phyloP scores from a whole-genome alignment of 2,797 vertebrate species.

The Pseudotriccus pelzelni region DNA sequence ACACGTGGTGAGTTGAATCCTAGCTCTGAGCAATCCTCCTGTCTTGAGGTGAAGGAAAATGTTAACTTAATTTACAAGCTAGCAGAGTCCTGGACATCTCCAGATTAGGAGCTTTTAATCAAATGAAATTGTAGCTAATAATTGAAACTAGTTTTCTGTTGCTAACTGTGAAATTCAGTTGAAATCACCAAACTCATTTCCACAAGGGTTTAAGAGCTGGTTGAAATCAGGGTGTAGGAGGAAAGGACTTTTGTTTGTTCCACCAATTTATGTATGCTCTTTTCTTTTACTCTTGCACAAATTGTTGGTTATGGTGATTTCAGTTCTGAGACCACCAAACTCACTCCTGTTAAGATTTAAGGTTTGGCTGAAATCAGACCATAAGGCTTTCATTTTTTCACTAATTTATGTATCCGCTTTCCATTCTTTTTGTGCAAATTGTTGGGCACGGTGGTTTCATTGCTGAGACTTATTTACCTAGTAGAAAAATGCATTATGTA shows the following conservation, averaged over 20 bases:
- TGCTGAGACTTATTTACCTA: constrained; percentile 65
- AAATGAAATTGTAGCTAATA: constrained; percentile 61
- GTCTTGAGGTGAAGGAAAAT: constrained; percentile 58
- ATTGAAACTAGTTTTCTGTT: constrained; percentile 53
- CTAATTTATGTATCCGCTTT: constrained; percentile 37
- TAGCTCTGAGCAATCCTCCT: constrained; percentile 53
- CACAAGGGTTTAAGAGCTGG: constrained; percentile 30
- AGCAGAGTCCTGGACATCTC: constrained; percentile 18
- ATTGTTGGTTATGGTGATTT: constrained; percentile 23
- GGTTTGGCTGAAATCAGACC: constrained; percentile 25
- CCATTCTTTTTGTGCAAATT: constrained; percentile 42
- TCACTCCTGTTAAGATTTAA: constrained; percentile 40
- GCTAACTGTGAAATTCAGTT: constrained; percentile 49
- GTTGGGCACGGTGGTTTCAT: constrained; percentile 53
- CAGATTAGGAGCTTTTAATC: constrained; percentile 63
- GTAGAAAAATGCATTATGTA: constrained; percentile 61
- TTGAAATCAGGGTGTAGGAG: constrained; percentile 29
- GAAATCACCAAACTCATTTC: constrained; percentile 48
- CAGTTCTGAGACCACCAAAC: neutral
- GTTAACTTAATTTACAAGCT: constrained; percentile 66
- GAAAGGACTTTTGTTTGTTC: constrained; percentile 35
- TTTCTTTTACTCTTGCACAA: constrained; percentile 21
- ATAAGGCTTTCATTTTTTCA: constrained; percentile 16
- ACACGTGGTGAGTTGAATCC: constrained; percentile 30
- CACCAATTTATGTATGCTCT: constrained; percentile 21